These are phyloP conservation scores for Cylloceria caligata DNA, from an alignment of 2,888 invertebrate species.

Conservation along the genomic window DNA sequence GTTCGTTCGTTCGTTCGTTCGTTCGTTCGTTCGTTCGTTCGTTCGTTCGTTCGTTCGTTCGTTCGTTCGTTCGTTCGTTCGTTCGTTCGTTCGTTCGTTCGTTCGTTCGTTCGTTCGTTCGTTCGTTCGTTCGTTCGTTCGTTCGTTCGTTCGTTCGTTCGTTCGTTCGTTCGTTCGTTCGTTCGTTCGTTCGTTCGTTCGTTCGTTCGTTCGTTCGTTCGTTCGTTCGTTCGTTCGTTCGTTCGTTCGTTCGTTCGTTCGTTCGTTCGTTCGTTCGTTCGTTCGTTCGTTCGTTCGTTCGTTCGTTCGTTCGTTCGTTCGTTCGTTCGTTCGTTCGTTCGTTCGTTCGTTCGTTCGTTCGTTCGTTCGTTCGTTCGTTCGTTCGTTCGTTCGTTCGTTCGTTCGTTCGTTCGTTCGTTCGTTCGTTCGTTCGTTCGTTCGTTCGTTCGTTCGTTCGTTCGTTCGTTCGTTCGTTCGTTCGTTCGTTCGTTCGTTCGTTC, in stretches of 20 bases:
- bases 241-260: slow-evolving; percentile 59
- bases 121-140: slow-evolving; percentile 59
- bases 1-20: slow-evolving; percentile 59
- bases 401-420: slow-evolving; percentile 59
- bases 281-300: slow-evolving; percentile 59
- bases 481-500: slow-evolving; percentile 59
- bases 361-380: slow-evolving; percentile 59
- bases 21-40: slow-evolving; percentile 59
- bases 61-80: slow-evolving; percentile 59
- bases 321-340: slow-evolving; percentile 59
- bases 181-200: slow-evolving; percentile 59
- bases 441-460: slow-evolving; percentile 59
- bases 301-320: slow-evolving; percentile 59
- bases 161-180: slow-evolving; percentile 59
- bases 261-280: slow-evolving; percentile 59
- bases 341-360: slow-evolving; percentile 59
- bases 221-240: slow-evolving; percentile 59
- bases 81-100: slow-evolving; percentile 59
- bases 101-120: slow-evolving; percentile 59
- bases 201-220: slow-evolving; percentile 59
- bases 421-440: slow-evolving; percentile 59
- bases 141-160: slow-evolving; percentile 59
- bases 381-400: slow-evolving; percentile 59
- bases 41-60: slow-evolving; percentile 59
- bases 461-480: slow-evolving; percentile 59